phyloP scores from a whole-genome alignment of 64 coral and sea anemone species.

The Acropora tenuis region DNA sequence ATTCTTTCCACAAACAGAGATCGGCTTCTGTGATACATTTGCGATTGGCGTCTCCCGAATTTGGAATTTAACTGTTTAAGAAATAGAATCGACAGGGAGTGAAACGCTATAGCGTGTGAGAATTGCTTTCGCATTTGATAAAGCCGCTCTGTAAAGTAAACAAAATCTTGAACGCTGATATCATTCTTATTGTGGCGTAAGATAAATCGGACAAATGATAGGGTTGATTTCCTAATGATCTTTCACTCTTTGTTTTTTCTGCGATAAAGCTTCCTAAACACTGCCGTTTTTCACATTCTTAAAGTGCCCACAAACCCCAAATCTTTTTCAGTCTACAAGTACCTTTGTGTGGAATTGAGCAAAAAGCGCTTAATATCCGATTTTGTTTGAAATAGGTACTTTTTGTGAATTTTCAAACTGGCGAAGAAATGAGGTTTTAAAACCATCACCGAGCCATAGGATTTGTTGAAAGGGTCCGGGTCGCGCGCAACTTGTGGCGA shows the following conservation, averaged over 20 bases:
- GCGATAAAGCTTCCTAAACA: neutral
- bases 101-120: neutral
- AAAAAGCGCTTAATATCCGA: no score
- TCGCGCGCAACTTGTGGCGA: no score
- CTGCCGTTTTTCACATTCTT: constrained; percentile 25
- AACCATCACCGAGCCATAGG: no score
- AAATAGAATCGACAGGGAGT: constrained; percentile 14
- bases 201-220: neutral
- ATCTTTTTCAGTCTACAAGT: no score
- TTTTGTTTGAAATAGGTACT: no score
- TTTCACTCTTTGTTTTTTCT: neutral
- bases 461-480: no score
- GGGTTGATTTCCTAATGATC: neutral
- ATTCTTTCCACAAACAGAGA: neutral
- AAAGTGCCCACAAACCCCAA: no score
- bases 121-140: constrained; percentile 1
- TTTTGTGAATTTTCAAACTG: no score
- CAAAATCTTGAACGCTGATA: constrained; percentile 2
- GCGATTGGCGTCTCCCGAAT: neutral
- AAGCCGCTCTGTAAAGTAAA: constrained; percentile 29
- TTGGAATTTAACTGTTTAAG: neutral
- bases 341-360: no score
- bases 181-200: neutral
- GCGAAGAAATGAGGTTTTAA: no score
- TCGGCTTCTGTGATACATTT: neutral